These are phyloP conservation scores for Mormyrus hasselquistii DNA, from an alignment of 2,797 vertebrate species.

Conservation along the genomic window DNA sequence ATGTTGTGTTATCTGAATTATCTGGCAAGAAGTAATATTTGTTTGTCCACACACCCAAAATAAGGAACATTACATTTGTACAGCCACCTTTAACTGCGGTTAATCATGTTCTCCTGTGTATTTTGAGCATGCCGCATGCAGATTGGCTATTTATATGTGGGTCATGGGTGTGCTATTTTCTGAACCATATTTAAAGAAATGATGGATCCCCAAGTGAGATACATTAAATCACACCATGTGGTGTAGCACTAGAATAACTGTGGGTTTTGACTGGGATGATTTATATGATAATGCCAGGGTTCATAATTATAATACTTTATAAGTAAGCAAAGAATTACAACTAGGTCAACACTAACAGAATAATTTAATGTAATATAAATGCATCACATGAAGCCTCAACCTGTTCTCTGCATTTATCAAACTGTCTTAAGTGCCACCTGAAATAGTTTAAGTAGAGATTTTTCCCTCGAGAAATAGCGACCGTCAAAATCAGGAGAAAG, in stretches of 20 bases:
- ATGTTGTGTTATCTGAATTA: neutral
- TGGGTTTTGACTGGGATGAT: slow-evolving; percentile 40
- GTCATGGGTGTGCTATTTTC: neutral
- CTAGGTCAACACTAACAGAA: slow-evolving; percentile 58
- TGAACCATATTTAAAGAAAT: neutral
- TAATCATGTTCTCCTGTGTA: neutral
- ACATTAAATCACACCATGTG: slow-evolving; percentile 51
- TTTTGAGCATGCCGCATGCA: neutral
- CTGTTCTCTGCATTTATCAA: slow-evolving; percentile 36
- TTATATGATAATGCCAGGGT: slow-evolving; percentile 45
- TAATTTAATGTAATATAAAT: slow-evolving; percentile 48
- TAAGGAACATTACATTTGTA: neutral
- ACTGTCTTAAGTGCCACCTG: slow-evolving; percentile 19
- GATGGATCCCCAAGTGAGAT: slow-evolving; percentile 43
- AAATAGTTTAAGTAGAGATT: neutral
- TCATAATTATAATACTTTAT: slow-evolving; percentile 59
- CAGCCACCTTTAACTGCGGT: neutral
- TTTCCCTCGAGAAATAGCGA: neutral
- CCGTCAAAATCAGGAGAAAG: neutral
- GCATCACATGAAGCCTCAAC: slow-evolving; percentile 41
- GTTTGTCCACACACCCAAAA: neutral
- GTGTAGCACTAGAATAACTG: slow-evolving; percentile 41
- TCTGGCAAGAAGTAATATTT: neutral
- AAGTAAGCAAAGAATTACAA: slow-evolving; percentile 69
- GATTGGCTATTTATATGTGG: slow-evolving; percentile 14